These are phyloP conservation scores for Hartigia nigra DNA, from an alignment of 2,888 invertebrate species.

Conservation along the genomic window DNA sequence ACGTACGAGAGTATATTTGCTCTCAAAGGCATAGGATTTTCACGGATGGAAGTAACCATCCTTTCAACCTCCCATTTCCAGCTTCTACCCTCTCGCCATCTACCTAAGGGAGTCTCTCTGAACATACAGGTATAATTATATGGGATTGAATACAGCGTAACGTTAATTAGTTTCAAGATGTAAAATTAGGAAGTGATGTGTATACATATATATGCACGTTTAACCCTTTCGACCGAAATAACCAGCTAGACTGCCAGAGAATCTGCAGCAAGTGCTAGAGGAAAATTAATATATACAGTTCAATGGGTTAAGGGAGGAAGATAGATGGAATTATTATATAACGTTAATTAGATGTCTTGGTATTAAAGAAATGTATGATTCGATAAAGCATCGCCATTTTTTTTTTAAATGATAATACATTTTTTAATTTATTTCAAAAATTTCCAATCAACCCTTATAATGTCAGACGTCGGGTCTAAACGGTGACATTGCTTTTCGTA, in stretches of 20 bases:
- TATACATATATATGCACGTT: background rate
- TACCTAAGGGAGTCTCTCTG: background rate
- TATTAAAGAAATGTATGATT: background rate
- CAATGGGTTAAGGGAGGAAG: background rate
- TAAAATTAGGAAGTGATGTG: background rate
- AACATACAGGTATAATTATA: background rate
- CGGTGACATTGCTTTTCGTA: background rate
- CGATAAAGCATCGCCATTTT: background rate
- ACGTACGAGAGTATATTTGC: background rate
- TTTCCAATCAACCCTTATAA: background rate
- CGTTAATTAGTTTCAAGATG: background rate
- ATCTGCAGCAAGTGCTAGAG: no score
- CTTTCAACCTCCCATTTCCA: background rate
- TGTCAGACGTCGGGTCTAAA: background rate
- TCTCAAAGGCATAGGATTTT: background rate
- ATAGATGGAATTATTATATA: background rate
- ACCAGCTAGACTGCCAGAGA: no score
- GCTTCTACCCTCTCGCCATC: background rate
- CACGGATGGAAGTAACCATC: background rate
- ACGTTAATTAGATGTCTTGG: background rate
- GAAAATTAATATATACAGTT: no score
- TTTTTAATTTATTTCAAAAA: background rate
- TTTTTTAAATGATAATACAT: background rate
- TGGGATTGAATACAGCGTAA: background rate
- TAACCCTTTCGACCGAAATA: no score